These are phyloP conservation scores for Thamnophis sirtalis DNA, from an alignment of 2,113 vertebrate species.

Conservation along the genomic window DNA sequence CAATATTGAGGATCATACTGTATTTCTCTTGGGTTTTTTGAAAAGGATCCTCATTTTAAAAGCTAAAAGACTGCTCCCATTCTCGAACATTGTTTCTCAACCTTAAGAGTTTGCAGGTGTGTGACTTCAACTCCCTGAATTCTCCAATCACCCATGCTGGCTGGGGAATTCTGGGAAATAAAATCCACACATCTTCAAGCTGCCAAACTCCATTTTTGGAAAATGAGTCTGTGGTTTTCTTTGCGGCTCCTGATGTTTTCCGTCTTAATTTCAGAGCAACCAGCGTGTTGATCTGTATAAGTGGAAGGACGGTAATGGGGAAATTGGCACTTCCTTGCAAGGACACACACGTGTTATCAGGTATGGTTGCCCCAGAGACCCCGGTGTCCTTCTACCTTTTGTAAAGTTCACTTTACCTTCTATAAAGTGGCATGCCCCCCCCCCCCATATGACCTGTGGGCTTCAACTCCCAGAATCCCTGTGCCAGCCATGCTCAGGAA, in stretches of 20 bases:
- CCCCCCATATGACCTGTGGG: background rate
- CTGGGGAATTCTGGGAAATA: background rate
- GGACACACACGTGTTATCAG: slow-evolving; percentile 98
- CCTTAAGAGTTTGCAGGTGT: background rate
- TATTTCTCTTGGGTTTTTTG: background rate
- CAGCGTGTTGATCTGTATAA: slow-evolving; percentile 94
- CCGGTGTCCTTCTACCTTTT: background rate
- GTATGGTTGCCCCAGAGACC: slow-evolving; percentile 58
- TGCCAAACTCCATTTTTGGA: background rate
- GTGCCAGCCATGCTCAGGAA: background rate
- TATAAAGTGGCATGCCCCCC: background rate
- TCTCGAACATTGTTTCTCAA: background rate
- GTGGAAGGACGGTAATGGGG: slow-evolving; percentile 87
- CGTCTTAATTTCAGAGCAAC: slow-evolving; percentile 81
- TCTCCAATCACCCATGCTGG: background rate
- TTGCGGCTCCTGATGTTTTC: slow-evolving; percentile 8
- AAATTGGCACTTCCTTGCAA: slow-evolving; percentile 87
- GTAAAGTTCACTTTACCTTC: background rate
- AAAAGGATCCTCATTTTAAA: background rate
- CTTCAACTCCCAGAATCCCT: background rate
- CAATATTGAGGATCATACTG: background rate
- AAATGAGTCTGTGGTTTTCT: background rate
- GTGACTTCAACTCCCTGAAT: background rate
- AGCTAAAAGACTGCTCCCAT: background rate
- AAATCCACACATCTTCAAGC: background rate